These are phyloP conservation scores for Drosophila navojoa DNA, from an alignment of 1,140 invertebrate species.

Conservation along the genomic window DNA sequence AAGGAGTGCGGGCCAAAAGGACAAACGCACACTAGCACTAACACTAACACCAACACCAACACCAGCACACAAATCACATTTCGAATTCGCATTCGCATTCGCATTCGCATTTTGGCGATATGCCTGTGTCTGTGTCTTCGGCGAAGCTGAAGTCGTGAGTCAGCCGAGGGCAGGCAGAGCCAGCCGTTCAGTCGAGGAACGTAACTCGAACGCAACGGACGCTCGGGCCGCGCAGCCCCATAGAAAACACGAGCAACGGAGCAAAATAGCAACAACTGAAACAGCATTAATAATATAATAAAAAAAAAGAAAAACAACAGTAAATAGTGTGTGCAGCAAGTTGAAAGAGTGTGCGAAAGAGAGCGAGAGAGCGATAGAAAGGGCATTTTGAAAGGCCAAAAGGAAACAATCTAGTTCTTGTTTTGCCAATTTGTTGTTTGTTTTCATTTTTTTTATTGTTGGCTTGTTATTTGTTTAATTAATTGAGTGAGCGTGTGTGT, in stretches of 20 bases:
- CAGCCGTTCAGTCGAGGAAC: constrained; percentile 60
- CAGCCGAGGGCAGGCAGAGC: constrained; percentile 26
- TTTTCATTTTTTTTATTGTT: constrained; percentile 10
- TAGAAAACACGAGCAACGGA: constrained; percentile 14
- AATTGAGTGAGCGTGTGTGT: constrained; percentile 5
- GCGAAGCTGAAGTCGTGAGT: constrained; percentile 28
- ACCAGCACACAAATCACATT: neutral
- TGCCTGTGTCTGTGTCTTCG: constrained; percentile 1
- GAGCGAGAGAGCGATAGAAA: no score
- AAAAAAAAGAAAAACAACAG: neutral
- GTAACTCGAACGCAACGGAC: constrained; percentile 69
- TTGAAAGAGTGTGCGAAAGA: neutral
- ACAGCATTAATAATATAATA: constrained; percentile 18
- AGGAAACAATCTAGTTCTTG: neutral
- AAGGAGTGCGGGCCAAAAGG: constrained; percentile 15
- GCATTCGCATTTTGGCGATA: constrained; percentile 29
- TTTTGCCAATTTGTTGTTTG: constrained; percentile 1
- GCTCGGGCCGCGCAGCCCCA: constrained; percentile 33
- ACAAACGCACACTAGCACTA: neutral
- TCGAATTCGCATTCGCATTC: constrained; percentile 23
- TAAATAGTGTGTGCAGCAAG: constrained; percentile 5
- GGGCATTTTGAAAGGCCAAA: neutral
- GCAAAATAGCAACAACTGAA: constrained; percentile 19
- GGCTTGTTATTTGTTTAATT: constrained; percentile 27
- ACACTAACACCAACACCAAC: neutral